Percentiles rank a stretch among this genome's conserved stretches.
Conservation (phyloP, 1,140 invertebrate species). For the Lordiphosa stackelbergi region DNA sequence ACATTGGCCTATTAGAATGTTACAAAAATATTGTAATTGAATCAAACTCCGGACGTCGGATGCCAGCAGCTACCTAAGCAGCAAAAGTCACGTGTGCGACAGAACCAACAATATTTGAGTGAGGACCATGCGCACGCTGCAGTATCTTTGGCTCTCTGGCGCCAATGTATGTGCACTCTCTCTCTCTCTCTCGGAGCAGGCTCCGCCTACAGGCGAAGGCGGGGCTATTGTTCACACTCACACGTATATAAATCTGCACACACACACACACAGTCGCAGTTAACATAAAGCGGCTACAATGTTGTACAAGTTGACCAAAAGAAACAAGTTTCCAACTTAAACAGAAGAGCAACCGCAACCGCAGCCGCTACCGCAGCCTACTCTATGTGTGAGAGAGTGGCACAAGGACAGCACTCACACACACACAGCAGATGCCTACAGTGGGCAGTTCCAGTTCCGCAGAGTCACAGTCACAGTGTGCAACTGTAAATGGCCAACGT, state of each 20-base stretch:
- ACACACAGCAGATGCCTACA: neutral
- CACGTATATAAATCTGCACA: slow-evolving; percentile 1
- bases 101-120: slow-evolving; percentile 42
- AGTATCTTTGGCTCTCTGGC: slow-evolving; percentile 17
- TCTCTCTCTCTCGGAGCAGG: slow-evolving; percentile 20
- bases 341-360: slow-evolving; percentile 26
- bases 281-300: slow-evolving; percentile 69
- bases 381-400: slow-evolving; percentile 18
- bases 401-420: slow-evolving; percentile 36
- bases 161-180: neutral
- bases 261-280: slow-evolving; percentile 7
- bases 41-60: slow-evolving; percentile 50
- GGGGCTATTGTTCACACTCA: slow-evolving; percentile 36
- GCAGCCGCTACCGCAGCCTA: slow-evolving; percentile 4
- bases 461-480: slow-evolving; percentile 35
- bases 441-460: slow-evolving; percentile 41
- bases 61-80: slow-evolving; percentile 14
- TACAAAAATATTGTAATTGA: slow-evolving; percentile 72
- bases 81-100: slow-evolving; percentile 47
- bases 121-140: slow-evolving; percentile 37
- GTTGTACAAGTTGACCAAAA: slow-evolving; percentile 64
- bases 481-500: slow-evolving; percentile 66
- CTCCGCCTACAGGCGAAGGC: slow-evolving; percentile 52
- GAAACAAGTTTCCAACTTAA: slow-evolving; percentile 70
- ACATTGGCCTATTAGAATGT: slow-evolving; percentile 70